Base-by-base conservation (phyloP, 1,140 invertebrate species). In the Neodiprion pinetum region DNA sequence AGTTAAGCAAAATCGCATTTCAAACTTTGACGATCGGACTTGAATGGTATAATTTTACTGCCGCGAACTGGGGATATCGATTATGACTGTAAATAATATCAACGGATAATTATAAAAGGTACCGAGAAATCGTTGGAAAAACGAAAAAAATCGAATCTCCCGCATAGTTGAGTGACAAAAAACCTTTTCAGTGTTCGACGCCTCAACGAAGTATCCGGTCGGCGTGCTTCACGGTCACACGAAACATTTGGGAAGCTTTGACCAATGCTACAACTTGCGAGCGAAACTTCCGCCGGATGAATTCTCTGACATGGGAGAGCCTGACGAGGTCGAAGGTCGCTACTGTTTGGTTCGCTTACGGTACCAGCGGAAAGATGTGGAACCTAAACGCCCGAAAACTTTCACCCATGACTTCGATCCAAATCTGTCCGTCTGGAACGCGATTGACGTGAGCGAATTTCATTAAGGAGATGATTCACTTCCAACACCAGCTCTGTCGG, bases 331-430 rank as follows among this genome's bases (percentile, higher is more conserved):
- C 53, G 49, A n/a, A 48, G 80, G 83, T 1, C 80, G 82, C 53
- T 87, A 87, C 73, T 88, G 87, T 75, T 75, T 87, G 23, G 80
- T 85, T 0, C 76, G 83, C 68, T 70, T 80, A 1, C 70, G 76
- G 66, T 81, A 77, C 48, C 70, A 79, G 23, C 77, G 65, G 28
- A 77, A 48, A 68, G 75, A 67, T 72, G 74, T 73, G 73, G 50
- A 28, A 23, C 17, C 11, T 1, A 5, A 40, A 40, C 77, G 23
- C 74, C 75, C 5, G 10, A 72, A 12, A 48, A 73, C 74, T 48
- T 76, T 81, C 9, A 70, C 78, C 0, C 72, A 79, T 14, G 66
- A 81, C 4, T 86, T 85, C 66, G 76, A 84, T 75, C 83, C 83
- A 1, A 72, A 75, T 48, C 75, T 71, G 14, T 80, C 82, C 3